These are phyloP conservation scores for Mormyrus hasselquistii DNA, from an alignment of 2,797 vertebrate species.

Conservation along the genomic window DNA sequence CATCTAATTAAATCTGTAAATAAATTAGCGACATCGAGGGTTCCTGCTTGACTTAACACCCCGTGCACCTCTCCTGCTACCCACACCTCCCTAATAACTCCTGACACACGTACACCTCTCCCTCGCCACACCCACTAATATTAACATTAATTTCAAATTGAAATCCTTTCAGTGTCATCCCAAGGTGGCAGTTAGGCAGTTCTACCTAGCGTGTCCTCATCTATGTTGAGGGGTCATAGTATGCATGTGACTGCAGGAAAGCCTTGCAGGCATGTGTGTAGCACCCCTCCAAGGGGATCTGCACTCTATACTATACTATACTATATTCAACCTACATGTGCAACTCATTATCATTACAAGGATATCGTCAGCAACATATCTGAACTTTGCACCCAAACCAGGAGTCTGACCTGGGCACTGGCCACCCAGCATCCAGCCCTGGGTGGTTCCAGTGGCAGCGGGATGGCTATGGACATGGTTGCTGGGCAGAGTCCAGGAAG, in stretches of 20 bases:
- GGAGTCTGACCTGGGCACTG: neutral
- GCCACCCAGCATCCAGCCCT: neutral
- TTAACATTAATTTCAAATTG: neutral
- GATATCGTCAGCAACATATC: neutral
- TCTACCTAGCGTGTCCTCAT: neutral
- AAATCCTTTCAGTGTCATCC: neutral
- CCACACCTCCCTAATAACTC: conserved; percentile 49
- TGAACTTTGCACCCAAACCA: neutral
- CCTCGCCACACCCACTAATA: conserved; percentile 15
- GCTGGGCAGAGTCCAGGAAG: neutral
- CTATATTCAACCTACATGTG: neutral
- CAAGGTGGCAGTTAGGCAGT: neutral
- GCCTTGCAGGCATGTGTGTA: neutral
- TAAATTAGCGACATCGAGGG: conserved; percentile 58
- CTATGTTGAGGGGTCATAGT: neutral
- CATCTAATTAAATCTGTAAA: conserved; percentile 61
- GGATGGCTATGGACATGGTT: neutral
- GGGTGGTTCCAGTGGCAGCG: neutral
- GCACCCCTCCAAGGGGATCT: neutral
- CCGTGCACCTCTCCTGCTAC: conserved; percentile 45
- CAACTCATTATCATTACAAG: neutral
- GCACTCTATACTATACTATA: neutral
- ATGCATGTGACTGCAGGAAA: neutral
- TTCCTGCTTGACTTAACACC: conserved; percentile 63
- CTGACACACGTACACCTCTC: conserved; percentile 29